Conservation (phyloP, 2,888 invertebrate genomes). For the Dryomyza anilis region DNA sequence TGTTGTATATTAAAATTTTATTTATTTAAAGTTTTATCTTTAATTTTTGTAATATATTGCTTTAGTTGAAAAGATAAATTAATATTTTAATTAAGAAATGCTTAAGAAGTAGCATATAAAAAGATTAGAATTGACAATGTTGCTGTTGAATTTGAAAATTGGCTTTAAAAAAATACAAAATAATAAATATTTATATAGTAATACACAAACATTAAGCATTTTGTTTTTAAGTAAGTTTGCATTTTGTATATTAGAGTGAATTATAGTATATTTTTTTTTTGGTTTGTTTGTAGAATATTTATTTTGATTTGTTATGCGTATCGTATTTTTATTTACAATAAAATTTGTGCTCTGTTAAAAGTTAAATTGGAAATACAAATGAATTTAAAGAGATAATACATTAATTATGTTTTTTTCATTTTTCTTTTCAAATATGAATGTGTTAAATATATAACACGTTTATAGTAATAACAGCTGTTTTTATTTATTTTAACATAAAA, state of each 20-base stretch:
- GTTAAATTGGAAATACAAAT: too few relatives aligned
- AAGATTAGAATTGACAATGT: constrained; percentile 20
- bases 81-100: not conserved
- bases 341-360: constrained; percentile 7
- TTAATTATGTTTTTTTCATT: not conserved
- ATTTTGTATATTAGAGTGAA: too few relatives aligned
- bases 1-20: not conserved
- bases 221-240: too few relatives aligned
- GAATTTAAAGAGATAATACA: too few relatives aligned
- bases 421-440: not conserved
- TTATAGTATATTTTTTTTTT: not conserved
- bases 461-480: not conserved
- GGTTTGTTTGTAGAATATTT: not conserved
- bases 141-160: too few relatives aligned
- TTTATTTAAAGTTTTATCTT: not conserved
- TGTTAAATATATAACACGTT: not conserved
- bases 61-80: constrained; percentile 4
- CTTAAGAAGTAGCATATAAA: constrained; percentile 10
- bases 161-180: too few relatives aligned
- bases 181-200: too few relatives aligned
- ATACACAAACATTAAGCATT: too few relatives aligned
- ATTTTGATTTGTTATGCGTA: not conserved
- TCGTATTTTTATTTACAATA: constrained; percentile 6
- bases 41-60: constrained; percentile 10
- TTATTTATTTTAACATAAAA: too few relatives aligned